Conservation (phyloP, 2,888 invertebrate genomes). For the Lasius platythorax region DNA sequence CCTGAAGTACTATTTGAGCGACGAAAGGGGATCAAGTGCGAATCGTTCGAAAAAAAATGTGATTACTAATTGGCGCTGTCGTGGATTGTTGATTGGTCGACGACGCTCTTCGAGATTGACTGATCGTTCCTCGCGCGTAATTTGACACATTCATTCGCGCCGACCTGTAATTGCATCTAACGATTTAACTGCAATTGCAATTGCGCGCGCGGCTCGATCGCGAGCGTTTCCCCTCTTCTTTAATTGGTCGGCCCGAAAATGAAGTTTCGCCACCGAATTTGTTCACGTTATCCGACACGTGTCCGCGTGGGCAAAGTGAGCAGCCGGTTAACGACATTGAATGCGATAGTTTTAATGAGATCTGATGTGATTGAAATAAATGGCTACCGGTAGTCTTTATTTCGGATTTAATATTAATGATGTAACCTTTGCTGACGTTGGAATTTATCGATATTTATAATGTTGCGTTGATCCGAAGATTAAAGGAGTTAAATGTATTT, state of each 20-base stretch:
- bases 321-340: constrained; percentile 1
- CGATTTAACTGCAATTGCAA: constrained; percentile 70
- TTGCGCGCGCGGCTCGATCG: constrained; percentile 54
- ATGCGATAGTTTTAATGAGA: constrained; percentile 12
- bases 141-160: constrained; percentile 79
- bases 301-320: neutral
- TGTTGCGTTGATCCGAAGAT: neutral
- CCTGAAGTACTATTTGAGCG: neutral
- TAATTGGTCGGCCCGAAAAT: constrained; percentile 46
- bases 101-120: constrained; percentile 47
- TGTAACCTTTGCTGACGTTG: neutral
- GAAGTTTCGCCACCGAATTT: constrained; percentile 16
- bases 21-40: constrained; percentile 56
- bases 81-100: constrained; percentile 61
- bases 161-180: constrained; percentile 77
- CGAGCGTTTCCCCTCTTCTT: constrained; percentile 1
- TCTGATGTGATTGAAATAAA: constrained; percentile 35
- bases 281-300: neutral
- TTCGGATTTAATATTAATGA: constrained; percentile 22
- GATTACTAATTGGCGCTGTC: constrained; percentile 74
- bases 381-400: neutral
- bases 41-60: constrained; percentile 70
- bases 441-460: neutral
- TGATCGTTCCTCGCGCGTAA: constrained; percentile 71
- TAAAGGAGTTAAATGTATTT: neutral